Evolutionary conservation across 2,888 invertebrate genomes (phyloP), one percentile per base, ranked within the genome.

Genomic region (Lobophora halterata): DNA sequence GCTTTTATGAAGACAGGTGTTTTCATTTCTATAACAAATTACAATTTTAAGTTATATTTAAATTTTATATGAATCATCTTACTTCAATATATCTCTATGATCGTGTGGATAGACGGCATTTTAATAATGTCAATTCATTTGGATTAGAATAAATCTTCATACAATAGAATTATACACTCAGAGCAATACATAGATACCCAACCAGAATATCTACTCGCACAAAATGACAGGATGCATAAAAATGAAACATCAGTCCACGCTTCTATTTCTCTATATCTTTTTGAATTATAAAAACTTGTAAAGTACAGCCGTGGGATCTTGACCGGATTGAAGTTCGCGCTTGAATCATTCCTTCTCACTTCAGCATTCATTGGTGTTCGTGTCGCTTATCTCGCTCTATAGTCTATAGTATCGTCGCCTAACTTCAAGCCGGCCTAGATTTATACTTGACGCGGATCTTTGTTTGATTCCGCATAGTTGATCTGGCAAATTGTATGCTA

Each of bases 381-480:
- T n/a, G n/a, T n/a, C n/a, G n/a, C n/a, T n/a, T n/a, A n/a, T n/a
- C n/a, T n/a, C n/a, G n/a, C n/a, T n/a, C n/a, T n/a, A n/a, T n/a
- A n/a, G n/a, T n/a, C n/a, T n/a, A n/a, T n/a, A n/a, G n/a, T n/a
- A n/a, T n/a, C n/a, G n/a, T n/a, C n/a, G n/a, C n/a, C n/a, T n/a
- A n/a, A n/a, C n/a, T n/a, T n/a, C n/a, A n/a, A n/a, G n/a, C n/a
- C n/a, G n/a, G n/a, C n/a, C n/a, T n/a, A n/a, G n/a, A n/a, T n/a
- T n/a, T n/a, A n/a, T 34, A 49, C 47, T 57, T 49, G 59, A 71
- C 62, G 49, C 62, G 65, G 64, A 61, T 61, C 58, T 51, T 50
- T 48, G 28, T 38, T 54, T 37, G 48, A 61, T 75, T 74, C 74
- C 74, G 69, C 70, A 68, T 71, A 64, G 60, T 56, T 55, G 46